Conservation (phyloP, 92 coral and sea anemone genomes). For the Epizoanthus illoricatus region DNA sequence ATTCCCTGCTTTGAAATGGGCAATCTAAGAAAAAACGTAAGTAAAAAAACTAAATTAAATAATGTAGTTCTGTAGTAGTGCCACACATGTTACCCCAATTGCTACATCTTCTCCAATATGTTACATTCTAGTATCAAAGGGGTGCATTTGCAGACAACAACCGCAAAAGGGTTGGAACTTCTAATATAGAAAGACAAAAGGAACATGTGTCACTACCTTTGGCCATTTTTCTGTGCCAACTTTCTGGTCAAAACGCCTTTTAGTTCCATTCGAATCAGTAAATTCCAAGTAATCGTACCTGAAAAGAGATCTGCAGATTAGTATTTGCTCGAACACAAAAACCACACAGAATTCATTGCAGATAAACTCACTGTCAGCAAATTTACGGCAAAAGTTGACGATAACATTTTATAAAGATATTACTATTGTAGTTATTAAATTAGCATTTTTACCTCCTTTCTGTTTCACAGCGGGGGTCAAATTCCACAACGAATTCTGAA, state of each 20-base stretch:
- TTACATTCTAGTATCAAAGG: too few species aligned
- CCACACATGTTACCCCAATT: not conserved
- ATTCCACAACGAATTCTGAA: slow-evolving; percentile 91
- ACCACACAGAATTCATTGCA: too few species aligned
- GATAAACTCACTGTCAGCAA: too few species aligned
- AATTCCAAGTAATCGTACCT: slow-evolving; percentile 97
- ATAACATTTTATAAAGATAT: too few species aligned
- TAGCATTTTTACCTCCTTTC: slow-evolving; percentile 73
- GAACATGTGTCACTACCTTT: slow-evolving; percentile 46
- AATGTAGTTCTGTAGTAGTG: not conserved
- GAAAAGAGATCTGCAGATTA: not conserved
- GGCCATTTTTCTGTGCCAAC: slow-evolving; percentile 99
- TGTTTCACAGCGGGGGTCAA: slow-evolving; percentile 96
- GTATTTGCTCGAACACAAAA: too few species aligned
- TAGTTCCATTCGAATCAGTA: slow-evolving; percentile 94
- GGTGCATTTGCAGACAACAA: not conserved
- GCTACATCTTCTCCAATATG: not conserved
- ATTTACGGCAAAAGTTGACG: too few species aligned
- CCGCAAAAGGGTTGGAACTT: not conserved
- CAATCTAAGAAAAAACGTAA: slow-evolving; percentile 53
- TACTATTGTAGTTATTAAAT: not conserved
- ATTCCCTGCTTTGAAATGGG: slow-evolving; percentile 86
- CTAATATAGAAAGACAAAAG: not conserved
- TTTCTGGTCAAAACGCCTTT: slow-evolving; percentile 93
- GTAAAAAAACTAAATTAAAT: not conserved